phyloP scores from a whole-genome alignment of 2,888 invertebrate genomes.

The Pyrochroa serraticornis region DNA sequence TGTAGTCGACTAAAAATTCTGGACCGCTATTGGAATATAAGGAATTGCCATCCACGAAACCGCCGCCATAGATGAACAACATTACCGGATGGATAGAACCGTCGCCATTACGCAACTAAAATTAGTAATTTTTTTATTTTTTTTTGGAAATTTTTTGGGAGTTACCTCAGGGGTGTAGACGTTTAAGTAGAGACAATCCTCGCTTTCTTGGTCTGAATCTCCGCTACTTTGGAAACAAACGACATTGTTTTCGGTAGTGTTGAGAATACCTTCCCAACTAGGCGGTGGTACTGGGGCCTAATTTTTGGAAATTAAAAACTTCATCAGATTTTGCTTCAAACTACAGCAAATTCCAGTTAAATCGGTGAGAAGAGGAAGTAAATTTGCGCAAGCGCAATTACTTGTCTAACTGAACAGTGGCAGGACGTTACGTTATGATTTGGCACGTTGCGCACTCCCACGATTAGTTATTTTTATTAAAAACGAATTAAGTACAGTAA shows the following conservation, averaged over 20 bases:
- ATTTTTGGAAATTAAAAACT: no score
- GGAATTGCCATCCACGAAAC: constrained; percentile 10
- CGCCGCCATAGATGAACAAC: constrained; percentile 24
- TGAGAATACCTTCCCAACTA: constrained; percentile 9
- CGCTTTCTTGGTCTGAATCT: constrained; percentile 15
- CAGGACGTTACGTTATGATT: not conserved
- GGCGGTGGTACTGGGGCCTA: not conserved
- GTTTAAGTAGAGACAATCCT: constrained; percentile 26
- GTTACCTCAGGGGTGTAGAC: constrained; percentile 23
- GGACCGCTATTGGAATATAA: constrained; percentile 21
- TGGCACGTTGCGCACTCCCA: constrained; percentile 51
- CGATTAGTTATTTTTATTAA: constrained; percentile 55
- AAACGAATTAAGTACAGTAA: no score
- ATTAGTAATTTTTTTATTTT: no score
- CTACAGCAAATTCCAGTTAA: no score
- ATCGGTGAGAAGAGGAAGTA: no score
- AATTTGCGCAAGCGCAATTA: no score
- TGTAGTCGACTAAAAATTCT: constrained; percentile 37
- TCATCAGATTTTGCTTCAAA: no score
- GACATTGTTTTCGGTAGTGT: constrained; percentile 12
- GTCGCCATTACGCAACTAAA: no score
- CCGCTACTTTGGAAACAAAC: constrained; percentile 20
- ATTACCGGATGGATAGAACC: constrained; percentile 8
- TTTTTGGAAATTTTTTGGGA: not conserved
- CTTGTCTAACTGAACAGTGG: no score